Conservation (phyloP, 2,113 vertebrate genomes). For the Rhodinocichla rosea region DNA sequence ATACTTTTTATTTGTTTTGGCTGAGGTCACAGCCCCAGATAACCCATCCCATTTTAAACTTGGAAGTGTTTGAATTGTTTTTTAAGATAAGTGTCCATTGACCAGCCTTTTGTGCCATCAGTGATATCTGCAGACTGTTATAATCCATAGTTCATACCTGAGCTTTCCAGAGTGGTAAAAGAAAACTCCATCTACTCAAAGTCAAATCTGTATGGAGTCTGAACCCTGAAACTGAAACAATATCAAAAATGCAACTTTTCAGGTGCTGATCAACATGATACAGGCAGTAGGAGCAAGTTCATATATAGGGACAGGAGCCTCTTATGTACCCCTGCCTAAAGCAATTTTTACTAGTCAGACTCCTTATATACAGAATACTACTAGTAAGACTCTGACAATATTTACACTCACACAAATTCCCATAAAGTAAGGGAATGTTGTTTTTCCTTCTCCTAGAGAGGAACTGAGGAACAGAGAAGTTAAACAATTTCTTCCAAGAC, state of each 20-base stretch:
- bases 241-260: background rate
- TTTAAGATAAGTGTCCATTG: background rate
- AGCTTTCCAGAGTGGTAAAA: background rate
- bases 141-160: background rate
- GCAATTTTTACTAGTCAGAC: background rate
- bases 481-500: constrained; percentile 3
- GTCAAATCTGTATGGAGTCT: background rate
- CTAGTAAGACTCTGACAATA: background rate
- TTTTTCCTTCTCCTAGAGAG: background rate
- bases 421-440: background rate
- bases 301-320: background rate
- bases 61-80: background rate
- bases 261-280: background rate
- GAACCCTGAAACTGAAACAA: background rate
- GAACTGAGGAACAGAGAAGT: background rate
- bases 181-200: background rate
- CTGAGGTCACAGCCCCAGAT: background rate
- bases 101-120: background rate
- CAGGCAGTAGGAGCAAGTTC: background rate
- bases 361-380: background rate
- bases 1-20: background rate
- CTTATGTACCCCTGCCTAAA: background rate
- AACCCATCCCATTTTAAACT: background rate
- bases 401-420: background rate
- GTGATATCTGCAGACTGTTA: background rate